A percentile compares a stretch with the other conserved stretches of the same genome.
phyloP scores from a whole-genome alignment of 2,888 invertebrate genomes.

The Temnothorax ravouxi region DNA sequence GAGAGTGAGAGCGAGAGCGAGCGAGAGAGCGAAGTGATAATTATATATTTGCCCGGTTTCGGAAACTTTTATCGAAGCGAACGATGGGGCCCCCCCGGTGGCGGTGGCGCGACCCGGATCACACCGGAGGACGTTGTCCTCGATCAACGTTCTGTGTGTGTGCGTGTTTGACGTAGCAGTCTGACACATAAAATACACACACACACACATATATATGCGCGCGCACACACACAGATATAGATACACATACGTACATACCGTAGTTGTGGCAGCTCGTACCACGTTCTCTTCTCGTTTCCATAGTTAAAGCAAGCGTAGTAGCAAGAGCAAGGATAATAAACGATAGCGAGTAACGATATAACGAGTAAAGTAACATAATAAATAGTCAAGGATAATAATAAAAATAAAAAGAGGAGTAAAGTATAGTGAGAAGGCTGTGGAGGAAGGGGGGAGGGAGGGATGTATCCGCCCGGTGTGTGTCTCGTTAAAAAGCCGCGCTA shows the following conservation, averaged over 20 bases:
- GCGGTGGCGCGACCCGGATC: conserved; percentile 40
- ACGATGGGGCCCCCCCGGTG: not conserved
- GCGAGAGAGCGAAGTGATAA: conserved; percentile 31
- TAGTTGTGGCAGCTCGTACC: conserved; percentile 49
- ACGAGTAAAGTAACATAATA: conserved; percentile 48
- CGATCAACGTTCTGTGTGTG: conserved; percentile 6
- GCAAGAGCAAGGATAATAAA: conserved; percentile 52
- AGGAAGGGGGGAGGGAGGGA: not conserved
- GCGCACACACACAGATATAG: not conserved
- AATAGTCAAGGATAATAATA: conserved; percentile 31
- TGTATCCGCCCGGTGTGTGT: conserved; percentile 20
- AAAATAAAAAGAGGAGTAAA: no score
- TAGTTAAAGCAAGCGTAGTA: conserved; percentile 60
- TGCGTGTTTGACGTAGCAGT: not conserved
- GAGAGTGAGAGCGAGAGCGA: not conserved
- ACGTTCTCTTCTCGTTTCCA: conserved; percentile 61
- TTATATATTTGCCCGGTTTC: conserved; percentile 61
- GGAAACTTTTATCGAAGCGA: conserved; percentile 51
- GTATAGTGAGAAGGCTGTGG: not conserved
- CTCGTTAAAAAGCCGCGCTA: conserved; percentile 22
- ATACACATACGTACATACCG: conserved; percentile 30
- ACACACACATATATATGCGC: not conserved
- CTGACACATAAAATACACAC: conserved; percentile 5
- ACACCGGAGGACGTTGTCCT: conserved; percentile 53
- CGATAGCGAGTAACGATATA: conserved; percentile 58